Base-by-base conservation (phyloP, 2,797 vertebrate species). In the Gadopsis marmoratus region DNA sequence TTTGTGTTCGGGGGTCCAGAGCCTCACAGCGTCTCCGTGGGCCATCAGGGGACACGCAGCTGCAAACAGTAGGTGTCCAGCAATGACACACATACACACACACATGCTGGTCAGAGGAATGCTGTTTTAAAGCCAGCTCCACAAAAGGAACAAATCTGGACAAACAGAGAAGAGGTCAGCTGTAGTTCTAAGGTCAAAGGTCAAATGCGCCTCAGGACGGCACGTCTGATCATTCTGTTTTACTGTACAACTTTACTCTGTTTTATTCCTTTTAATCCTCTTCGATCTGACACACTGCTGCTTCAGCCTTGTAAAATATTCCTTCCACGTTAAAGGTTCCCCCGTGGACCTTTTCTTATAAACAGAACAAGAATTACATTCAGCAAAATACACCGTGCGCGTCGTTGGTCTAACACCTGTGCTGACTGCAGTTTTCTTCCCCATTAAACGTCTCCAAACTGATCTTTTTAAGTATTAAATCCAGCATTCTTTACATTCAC, bases 51-150 rank as follows among this genome's bases (percentile, higher is more conserved):
- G 77, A 85, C 74, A 72, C 2, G 43, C 90, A 93, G 94, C 92
- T 93, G 92, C 75, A 90, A 81, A 79, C 92, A 92, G 88, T 71
- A 71, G 83, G 90, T 63, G 78, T 87, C 88, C 85, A 74, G 78
- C 75, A 74, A 63, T 23, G 63, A 88, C 47, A 83, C 63, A 61
- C 61, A 62, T 63, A 60, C 62, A 63, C 41, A 55, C 41, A 33
- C 56, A 76, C 51, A 74, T 59, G 53, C 21, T 37, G 53, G 14
- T 61, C 70, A 33, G n/a, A 79, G 83, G 73, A 88, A 86, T 79
- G 71, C 63, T 66, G 58, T 50, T 61, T 56, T 10, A 54, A 76
- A 75, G 45, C 29, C 60, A 69, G 53, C 56, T 37, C 79, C 68
- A 69, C 67, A 66, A 41, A 41, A 74, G 61, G 53, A 71, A 48